A percentile compares a stretch with the other conserved stretches of the same genome.
These are phyloP conservation scores for Heliconius ethilla DNA, from an alignment of 2,888 invertebrate genomes.

Conservation along the genomic window DNA sequence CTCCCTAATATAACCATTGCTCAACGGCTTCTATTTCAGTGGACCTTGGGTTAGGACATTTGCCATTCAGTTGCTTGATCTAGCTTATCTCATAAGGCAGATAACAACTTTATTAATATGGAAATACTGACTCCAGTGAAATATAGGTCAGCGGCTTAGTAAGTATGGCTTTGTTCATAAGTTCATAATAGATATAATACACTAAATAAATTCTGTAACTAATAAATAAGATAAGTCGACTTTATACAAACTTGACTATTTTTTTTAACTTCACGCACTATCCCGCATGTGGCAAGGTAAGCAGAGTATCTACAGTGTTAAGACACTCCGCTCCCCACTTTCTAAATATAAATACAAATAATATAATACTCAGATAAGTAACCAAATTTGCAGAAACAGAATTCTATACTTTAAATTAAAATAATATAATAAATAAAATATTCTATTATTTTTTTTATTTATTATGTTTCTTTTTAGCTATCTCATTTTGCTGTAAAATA, in stretches of 20 bases:
- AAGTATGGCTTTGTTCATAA: conserved; percentile 1
- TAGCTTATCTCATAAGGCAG: neutral
- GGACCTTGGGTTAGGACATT: neutral
- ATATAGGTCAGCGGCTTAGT: neutral
- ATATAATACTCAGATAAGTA: no score
- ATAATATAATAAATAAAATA: neutral
- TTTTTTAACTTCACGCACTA: no score
- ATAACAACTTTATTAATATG: conserved; percentile 12
- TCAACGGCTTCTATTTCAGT: neutral
- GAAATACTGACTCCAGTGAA: conserved; percentile 7
- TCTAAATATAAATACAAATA: no score
- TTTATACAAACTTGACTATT: no score
- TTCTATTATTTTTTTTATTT: neutral
- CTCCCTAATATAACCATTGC: neutral
- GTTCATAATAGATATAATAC: neutral
- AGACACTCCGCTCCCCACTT: no score
- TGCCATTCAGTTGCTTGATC: conserved; percentile 11
- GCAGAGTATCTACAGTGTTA: no score
- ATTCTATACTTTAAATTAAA: neutral
- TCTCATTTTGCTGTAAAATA: neutral
- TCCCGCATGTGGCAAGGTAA: no score
- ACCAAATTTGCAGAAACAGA: neutral
- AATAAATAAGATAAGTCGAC: neutral
- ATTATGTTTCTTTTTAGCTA: neutral
- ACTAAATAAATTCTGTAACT: neutral